Conservation (phyloP, 1,140 invertebrate species). For the Caenorhabditis tropicalis region DNA sequence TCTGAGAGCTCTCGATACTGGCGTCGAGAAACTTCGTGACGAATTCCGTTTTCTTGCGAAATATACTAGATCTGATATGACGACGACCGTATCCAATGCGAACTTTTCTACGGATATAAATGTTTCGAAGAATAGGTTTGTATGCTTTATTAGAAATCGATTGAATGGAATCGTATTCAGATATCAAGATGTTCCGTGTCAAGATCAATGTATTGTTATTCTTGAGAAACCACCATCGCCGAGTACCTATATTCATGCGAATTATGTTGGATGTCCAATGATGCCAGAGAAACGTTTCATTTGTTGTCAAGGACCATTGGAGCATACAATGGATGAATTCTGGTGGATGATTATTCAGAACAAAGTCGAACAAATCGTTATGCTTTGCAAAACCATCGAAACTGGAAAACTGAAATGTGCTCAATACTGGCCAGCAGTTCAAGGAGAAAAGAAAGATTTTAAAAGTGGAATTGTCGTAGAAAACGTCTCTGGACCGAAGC, state of each 20-base stretch:
- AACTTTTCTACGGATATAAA: background rate
- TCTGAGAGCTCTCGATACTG: background rate
- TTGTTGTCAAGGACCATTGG: conserved; percentile 39
- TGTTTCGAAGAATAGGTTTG: background rate
- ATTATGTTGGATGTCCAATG: conserved; percentile 76
- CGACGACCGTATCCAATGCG: background rate
- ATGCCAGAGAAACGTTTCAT: conserved; percentile 19
- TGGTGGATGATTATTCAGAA: conserved; percentile 47
- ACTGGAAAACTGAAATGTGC: conserved; percentile 73
- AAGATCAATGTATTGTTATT: background rate
- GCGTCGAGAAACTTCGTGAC: background rate
- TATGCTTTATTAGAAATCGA: background rate
- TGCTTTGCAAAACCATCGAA: conserved; percentile 66
- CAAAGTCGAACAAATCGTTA: conserved; percentile 46
- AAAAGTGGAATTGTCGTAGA: background rate
- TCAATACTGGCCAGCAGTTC: conserved; percentile 72
- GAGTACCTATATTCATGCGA: conserved; percentile 48
- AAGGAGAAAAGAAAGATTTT: background rate
- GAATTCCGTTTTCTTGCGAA: background rate
- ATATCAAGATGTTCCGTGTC: conserved; percentile 26
- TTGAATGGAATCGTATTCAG: background rate
- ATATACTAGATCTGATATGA: background rate
- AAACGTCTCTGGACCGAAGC: conserved; percentile 8
- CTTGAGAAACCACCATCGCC: background rate
- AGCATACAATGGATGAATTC: conserved; percentile 39